Base-by-base conservation (phyloP, 2,888 invertebrate genomes). In the Drosophila diplacantha region DNA sequence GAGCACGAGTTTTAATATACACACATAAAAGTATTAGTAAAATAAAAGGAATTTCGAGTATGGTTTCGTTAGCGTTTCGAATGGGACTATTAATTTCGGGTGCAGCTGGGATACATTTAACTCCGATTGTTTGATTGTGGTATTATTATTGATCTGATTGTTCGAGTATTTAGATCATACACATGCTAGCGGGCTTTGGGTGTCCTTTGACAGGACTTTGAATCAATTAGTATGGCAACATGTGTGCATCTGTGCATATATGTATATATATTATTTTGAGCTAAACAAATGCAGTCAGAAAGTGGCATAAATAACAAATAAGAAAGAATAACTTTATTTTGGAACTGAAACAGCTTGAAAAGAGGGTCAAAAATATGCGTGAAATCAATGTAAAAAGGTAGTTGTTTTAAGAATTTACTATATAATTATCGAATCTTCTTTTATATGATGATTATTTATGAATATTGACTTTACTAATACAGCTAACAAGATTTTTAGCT, bases 21-120 rank as follows among this genome's bases (percentile, higher is more conserved):
- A n/a, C 41, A 16, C 41, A 24, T 2, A 41, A 39, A 38, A 39
- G 3, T 18, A 14, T 55, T 38, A 65, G 65, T 64, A 35, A 64
- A 55, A 29, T 41, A 43, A 65, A 65, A 44, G 55, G 9, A 65
- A 55, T 65, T 70, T 49, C 20, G 44, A 29, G 20, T 62, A 43
- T 46, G 31, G 38, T 32, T 37, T 38, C 18, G 41, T 39, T 52
- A 61, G 50, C 43, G n/a, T 24, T 56, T 38, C 16, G 35, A 31
- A n/a, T 24, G 11, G 18, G 44, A 24, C 8, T 12, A 12, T 31
- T 18, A 59, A 37, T 11, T 35, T 34, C 3, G 7, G 26, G 32
- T 57, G 55, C 39, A 54, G 14, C 16, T 9, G 18, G 18, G 8
- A 18, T 8, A 14, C 12, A 26, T 11, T 16, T 12, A 29, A 26